These are phyloP conservation scores for Chloroclysta siterata DNA, from an alignment of 2,888 invertebrate species.

Conservation along the genomic window DNA sequence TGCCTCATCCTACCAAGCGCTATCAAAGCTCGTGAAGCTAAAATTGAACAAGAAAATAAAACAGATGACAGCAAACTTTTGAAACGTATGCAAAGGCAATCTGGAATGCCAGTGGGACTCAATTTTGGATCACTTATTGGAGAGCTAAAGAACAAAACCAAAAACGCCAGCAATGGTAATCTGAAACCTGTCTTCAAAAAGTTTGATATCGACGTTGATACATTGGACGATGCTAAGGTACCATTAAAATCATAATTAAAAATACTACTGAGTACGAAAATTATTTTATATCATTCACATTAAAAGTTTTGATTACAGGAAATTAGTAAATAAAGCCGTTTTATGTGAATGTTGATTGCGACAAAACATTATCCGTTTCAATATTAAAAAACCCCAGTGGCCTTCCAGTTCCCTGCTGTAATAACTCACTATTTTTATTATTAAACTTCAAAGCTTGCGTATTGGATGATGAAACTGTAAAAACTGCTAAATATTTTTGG, in stretches of 20 bases:
- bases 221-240: constrained; percentile 66
- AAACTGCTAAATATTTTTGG: no score
- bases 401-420: background rate
- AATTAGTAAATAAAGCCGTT: background rate
- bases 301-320: constrained; percentile 2
- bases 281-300: background rate
- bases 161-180: constrained; percentile 64
- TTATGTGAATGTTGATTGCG: constrained; percentile 7
- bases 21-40: constrained; percentile 32
- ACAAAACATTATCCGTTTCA: constrained; percentile 2
- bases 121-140: constrained; percentile 80
- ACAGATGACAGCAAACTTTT: constrained; percentile 57
- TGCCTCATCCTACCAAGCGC: constrained; percentile 31
- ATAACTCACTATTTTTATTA: no score
- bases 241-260: background rate
- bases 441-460: no score
- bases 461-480: no score
- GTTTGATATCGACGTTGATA: constrained; percentile 66
- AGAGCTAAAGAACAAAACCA: constrained; percentile 75
- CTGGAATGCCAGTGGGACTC: constrained; percentile 66
- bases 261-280: background rate
- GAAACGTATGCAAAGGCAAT: constrained; percentile 68
- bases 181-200: constrained; percentile 79
- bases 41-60: constrained; percentile 28
- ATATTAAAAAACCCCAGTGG: background rate